Base-by-base conservation (phyloP, 2,888 invertebrate species). In the Diaperis boleti region DNA sequence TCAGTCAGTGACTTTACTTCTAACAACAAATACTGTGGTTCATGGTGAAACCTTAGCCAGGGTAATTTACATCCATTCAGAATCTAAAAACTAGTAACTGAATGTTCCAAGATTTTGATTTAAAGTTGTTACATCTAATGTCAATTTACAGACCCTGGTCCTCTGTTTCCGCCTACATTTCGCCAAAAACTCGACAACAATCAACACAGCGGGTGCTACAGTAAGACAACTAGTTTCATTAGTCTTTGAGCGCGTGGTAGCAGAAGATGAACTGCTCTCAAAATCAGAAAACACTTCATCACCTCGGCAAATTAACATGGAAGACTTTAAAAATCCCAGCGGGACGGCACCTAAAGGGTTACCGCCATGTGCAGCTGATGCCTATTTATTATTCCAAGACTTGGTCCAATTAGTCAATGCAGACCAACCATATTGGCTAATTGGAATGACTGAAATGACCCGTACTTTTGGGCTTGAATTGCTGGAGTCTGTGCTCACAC, bases 201-300 rank as follows among this genome's bases (percentile, higher is more conserved):
- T 94, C 47, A 98, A 98, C 81, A 97, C 98, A 7, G 98, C 98
- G 4, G 97, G 98, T 1, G 99, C 99, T 22, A 98, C 98, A 1
- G 96, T 99, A 17, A 85, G 98, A 14, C 98, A 99, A 78, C 85
- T 98, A 18, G 96, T 98, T 14, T 94, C 95, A 14, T 84, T 96
- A 56, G 94, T 95, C 1, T 95, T 95, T 82, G 96, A 96, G 76
- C 85, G 95, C 47, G 94, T 94, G 1, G 84, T 90, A 7, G 87
- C 87, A 0, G 92, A 92, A 79, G 89, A 90, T 72, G 87, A 89
- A 69, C 85, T 76, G 47, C 45, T 78, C 26, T 66, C 71, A 44
- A 76, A 72, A 62, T 52, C 67, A n/a, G 77, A 77, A 60, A 74
- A 72, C 66, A 50, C 65, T 20, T 62, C 72, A 11, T 75, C 72